Evolutionary conservation across 2,797 vertebrate species (phyloP).

Genomic region (Paedocypris micromegethes): DNA sequence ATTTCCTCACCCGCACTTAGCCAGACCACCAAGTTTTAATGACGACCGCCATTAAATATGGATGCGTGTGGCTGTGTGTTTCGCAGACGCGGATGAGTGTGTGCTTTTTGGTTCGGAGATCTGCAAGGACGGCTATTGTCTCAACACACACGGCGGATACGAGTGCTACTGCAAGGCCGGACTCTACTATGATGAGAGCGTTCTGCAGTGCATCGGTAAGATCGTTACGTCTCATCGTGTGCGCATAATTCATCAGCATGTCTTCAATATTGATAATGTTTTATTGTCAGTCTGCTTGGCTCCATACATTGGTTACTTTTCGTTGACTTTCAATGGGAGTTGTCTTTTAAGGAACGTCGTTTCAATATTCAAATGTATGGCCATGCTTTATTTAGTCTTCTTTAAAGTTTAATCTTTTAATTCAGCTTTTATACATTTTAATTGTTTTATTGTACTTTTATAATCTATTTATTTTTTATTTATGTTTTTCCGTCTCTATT

Average conservation of each 20-base stretch:
- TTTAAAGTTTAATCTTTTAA: too few species aligned
- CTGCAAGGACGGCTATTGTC: conserved; percentile 92
- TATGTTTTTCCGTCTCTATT: too few species aligned
- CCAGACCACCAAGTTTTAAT: conserved; percentile 25
- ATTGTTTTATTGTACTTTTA: too few species aligned
- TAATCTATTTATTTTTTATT: too few species aligned
- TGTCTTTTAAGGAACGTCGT: too few species aligned
- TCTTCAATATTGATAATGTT: neutral
- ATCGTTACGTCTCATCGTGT: neutral
- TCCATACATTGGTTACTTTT: too few species aligned
- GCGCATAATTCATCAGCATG: neutral
- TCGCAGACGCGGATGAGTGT: conserved; percentile 90
- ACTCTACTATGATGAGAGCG: conserved; percentile 85
- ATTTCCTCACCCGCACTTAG: conserved; percentile 22
- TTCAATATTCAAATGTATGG: too few species aligned
- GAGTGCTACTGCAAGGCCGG: conserved; percentile 96
- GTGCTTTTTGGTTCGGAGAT: conserved; percentile 86
- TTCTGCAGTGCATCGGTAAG: conserved; percentile 90
- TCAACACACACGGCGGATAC: conserved; percentile 79
- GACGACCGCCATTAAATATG: neutral
- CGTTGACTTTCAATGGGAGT: too few species aligned
- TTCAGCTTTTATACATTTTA: too few species aligned
- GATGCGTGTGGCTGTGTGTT: conserved; percentile 16
- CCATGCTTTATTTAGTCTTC: too few species aligned
- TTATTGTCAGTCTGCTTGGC: too few species aligned